These are phyloP conservation scores for Eupithecia vulgata DNA, from an alignment of 2,888 invertebrate species.

Conservation along the genomic window DNA sequence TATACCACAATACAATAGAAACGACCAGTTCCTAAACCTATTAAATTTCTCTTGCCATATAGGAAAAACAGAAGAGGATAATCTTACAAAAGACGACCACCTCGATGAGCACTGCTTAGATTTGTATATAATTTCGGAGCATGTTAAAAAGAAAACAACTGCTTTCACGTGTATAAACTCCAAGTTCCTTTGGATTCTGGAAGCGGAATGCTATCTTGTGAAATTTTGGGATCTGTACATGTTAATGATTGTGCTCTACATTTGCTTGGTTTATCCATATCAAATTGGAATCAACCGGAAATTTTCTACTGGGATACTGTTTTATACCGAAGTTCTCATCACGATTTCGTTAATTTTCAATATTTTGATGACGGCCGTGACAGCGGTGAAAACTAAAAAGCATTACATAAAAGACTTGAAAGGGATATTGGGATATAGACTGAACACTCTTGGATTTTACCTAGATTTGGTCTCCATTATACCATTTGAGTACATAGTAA, in stretches of 20 bases:
- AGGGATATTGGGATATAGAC: constrained; percentile 69
- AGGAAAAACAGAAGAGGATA: constrained; percentile 66
- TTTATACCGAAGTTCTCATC: constrained; percentile 69
- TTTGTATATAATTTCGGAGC: constrained; percentile 76
- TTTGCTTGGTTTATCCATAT: constrained; percentile 78
- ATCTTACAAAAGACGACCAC: constrained; percentile 62
- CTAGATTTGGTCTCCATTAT: constrained; percentile 78
- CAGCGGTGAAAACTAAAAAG: constrained; percentile 78
- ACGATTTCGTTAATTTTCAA: constrained; percentile 73
- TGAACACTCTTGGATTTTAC: constrained; percentile 79
- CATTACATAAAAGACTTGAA: constrained; percentile 64
- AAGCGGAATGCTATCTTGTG: constrained; percentile 72
- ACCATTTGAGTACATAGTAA: constrained; percentile 78
- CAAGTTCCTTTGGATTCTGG: constrained; percentile 79
- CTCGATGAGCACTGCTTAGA: constrained; percentile 74
- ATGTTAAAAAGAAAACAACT: constrained; percentile 68
- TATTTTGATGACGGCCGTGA: constrained; percentile 70
- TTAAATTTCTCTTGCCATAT: constrained; percentile 10
- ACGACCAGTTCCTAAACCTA: background rate
- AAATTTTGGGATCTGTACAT: constrained; percentile 79
- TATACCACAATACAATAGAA: no score
- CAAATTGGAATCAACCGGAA: constrained; percentile 71
- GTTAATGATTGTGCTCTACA: constrained; percentile 68
- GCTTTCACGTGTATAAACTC: constrained; percentile 69
- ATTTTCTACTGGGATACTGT: constrained; percentile 70